Conservation (phyloP, 1,140 invertebrate genomes). For the Drusus annulatus region DNA sequence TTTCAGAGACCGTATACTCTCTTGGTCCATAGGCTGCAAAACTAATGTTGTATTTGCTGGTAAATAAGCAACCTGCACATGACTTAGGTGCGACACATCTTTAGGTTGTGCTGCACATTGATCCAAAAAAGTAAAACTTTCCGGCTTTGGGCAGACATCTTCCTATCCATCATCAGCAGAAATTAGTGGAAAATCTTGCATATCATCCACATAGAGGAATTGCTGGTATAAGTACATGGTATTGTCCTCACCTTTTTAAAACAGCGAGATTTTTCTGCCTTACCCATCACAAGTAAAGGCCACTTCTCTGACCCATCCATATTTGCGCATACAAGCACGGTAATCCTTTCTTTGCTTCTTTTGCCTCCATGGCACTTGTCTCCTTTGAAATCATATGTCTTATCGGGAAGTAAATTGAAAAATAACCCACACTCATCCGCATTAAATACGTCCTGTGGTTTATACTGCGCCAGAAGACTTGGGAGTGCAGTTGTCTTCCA, state of each 20-base stretch:
- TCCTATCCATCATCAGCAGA: neutral
- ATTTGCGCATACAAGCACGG: conserved; percentile 65
- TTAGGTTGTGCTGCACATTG: neutral
- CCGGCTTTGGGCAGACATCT: neutral
- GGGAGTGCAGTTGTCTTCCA: neutral
- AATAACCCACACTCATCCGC: conserved; percentile 55
- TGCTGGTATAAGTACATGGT: neutral
- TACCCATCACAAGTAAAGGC: conserved; percentile 65
- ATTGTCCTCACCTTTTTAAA: conserved; percentile 44
- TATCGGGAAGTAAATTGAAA: conserved; percentile 55
- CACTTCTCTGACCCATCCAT: conserved; percentile 66
- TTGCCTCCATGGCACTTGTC: conserved; percentile 62
- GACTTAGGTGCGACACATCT: conserved; percentile 32
- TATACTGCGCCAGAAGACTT: neutral
- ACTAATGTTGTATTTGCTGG: conserved; percentile 67
- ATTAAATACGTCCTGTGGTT: conserved; percentile 44
- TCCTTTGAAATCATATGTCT: conserved; percentile 49
- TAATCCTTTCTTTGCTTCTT: conserved; percentile 66
- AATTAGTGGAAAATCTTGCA: neutral
- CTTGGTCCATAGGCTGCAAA: conserved; percentile 65
- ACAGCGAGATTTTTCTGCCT: conserved; percentile 63
- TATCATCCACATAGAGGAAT: neutral
- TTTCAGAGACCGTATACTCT: conserved; percentile 61
- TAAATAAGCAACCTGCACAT: conserved; percentile 61
- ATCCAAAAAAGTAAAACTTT: neutral